phyloP scores from a whole-genome alignment of 1,140 invertebrate species.

The Batillaria attramentaria region DNA sequence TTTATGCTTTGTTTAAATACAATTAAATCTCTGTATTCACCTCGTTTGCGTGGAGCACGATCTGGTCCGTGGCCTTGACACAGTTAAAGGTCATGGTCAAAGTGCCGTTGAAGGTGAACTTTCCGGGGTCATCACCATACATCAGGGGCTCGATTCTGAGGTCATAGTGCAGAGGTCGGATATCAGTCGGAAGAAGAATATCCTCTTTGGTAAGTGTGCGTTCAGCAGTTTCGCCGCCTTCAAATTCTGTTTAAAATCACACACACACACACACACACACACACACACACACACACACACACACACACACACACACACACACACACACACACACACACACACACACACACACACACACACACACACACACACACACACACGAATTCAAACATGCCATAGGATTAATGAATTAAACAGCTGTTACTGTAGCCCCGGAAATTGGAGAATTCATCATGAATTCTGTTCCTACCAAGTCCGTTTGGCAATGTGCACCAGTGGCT shows the following conservation, averaged over 20 bases:
- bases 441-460: no score
- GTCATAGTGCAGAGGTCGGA: constrained; percentile 55
- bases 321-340: constrained; percentile 11
- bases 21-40: constrained; percentile 81
- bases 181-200: constrained; percentile 42
- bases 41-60: constrained; percentile 78
- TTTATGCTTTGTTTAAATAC: constrained; percentile 76
- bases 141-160: constrained; percentile 56
- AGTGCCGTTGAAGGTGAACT: constrained; percentile 78
- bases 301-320: constrained; percentile 9
- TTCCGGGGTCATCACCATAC: constrained; percentile 34
- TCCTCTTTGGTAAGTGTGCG: neutral
- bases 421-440: no score
- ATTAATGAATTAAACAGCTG: no score
- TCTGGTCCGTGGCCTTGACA: constrained; percentile 75
- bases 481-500: no score
- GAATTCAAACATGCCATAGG: no score
- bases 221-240: neutral
- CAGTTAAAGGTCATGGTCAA: constrained; percentile 80
- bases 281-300: constrained; percentile 10
- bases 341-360: neutral
- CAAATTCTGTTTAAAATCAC: neutral
- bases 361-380: constrained; percentile 16
- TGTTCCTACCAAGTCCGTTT: no score
- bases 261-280: constrained; percentile 1